These are phyloP conservation scores for Trichonephila inaurata DNA, from an alignment of 1,140 invertebrate species.

Conservation along the genomic window DNA sequence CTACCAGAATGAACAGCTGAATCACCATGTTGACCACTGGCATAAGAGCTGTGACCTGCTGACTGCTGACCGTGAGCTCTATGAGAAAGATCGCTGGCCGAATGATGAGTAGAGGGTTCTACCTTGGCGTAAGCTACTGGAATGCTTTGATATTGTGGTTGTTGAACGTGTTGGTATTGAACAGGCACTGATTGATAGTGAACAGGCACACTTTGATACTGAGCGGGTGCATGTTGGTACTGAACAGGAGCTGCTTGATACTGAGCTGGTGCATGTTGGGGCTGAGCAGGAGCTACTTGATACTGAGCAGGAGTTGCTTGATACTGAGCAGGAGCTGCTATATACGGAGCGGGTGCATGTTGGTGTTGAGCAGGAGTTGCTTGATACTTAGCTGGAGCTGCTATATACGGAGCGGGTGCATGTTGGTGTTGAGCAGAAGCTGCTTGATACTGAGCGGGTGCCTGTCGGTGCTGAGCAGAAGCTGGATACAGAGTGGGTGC, in stretches of 20 bases:
- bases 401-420: too few species aligned
- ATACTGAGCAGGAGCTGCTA: too few species aligned
- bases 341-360: too few species aligned
- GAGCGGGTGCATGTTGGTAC: constrained; percentile 6
- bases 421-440: neutral
- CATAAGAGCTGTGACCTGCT: neutral
- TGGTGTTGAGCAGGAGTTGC: too few species aligned
- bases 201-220: neutral
- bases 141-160: constrained; percentile 28
- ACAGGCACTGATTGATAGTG: constrained; percentile 39
- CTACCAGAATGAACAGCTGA: neutral
- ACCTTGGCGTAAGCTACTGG: constrained; percentile 34
- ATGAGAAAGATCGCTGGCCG: neutral
- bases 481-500: neutral
- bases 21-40: neutral
- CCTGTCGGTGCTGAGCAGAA: neutral
- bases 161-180: neutral
- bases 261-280: neutral
- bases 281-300: too few species aligned
- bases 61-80: constrained; percentile 41
- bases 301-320: too few species aligned
- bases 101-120: neutral
- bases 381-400: too few species aligned
- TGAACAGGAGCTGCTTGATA: constrained; percentile 22
- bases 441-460: constrained; percentile 21